These are phyloP conservation scores for Hermodice carunculata DNA, from an alignment of 2,888 invertebrate species.

Conservation along the genomic window DNA sequence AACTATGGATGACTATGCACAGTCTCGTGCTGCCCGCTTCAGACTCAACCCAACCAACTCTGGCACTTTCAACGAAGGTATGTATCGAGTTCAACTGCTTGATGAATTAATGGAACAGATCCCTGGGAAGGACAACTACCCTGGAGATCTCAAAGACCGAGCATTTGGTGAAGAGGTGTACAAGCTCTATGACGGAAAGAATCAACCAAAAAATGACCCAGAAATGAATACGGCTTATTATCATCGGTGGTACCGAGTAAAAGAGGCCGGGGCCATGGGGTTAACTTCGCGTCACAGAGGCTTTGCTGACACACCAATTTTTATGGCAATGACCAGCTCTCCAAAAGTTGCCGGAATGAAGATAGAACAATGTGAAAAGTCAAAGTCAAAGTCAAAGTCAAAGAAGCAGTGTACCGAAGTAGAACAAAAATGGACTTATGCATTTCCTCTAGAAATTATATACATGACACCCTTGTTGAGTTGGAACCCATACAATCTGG, in stretches of 20 bases:
- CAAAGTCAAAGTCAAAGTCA: too few species aligned
- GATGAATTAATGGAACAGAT: neutral
- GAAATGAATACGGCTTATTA: neutral
- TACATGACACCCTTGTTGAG: constrained; percentile 9
- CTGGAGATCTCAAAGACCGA: neutral
- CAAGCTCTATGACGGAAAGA: neutral
- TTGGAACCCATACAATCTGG: constrained; percentile 18
- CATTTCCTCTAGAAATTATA: constrained; percentile 14
- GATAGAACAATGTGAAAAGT: too few species aligned
- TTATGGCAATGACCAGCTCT: constrained; percentile 11
- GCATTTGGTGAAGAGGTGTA: too few species aligned
- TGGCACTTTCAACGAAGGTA: too few species aligned
- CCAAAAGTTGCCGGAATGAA: neutral
- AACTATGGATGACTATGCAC: neutral
- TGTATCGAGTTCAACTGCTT: neutral
- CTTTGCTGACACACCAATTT: constrained; percentile 14
- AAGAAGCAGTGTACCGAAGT: too few species aligned
- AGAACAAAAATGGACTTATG: constrained; percentile 6
- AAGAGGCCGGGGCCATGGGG: constrained; percentile 12
- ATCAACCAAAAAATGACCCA: neutral
- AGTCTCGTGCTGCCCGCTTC: neutral
- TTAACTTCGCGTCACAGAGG: neutral
- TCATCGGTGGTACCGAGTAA: neutral
- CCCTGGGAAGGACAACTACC: neutral
- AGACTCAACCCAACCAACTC: neutral